These are phyloP conservation scores for Notoglanidium macrostoma DNA, from an alignment of 2,797 vertebrate species.

Conservation along the genomic window DNA sequence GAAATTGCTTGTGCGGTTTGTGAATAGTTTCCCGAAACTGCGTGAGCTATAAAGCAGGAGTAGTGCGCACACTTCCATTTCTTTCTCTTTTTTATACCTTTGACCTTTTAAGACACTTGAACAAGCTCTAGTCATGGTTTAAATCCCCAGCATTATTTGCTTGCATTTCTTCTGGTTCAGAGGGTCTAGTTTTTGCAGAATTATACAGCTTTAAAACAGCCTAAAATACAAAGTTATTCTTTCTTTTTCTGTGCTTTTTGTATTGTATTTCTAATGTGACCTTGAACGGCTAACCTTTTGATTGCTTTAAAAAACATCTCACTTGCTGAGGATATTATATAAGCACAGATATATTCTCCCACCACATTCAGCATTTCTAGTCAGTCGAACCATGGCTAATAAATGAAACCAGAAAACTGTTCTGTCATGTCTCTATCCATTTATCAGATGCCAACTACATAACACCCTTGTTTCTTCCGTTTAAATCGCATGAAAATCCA, in stretches of 20 bases:
- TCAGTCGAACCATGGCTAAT: constrained; percentile 10
- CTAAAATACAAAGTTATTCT: not conserved
- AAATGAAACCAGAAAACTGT: not conserved
- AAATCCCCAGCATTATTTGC: not conserved
- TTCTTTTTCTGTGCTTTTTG: not conserved
- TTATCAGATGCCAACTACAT: constrained; percentile 28
- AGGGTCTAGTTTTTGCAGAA: not conserved
- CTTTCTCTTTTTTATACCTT: not conserved
- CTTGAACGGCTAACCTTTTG: not conserved
- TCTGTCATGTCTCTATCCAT: constrained; percentile 19
- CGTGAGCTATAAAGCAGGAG: not conserved
- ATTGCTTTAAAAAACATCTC: not conserved
- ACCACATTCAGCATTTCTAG: not conserved
- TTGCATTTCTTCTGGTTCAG: constrained; percentile 2
- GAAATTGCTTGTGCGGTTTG: constrained; percentile 2
- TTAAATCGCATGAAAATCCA: constrained; percentile 25
- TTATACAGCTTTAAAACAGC: not conserved
- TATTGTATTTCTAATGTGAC: not conserved
- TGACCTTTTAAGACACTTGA: constrained; percentile 9
- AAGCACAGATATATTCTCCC: not conserved
- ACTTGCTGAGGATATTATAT: not conserved
- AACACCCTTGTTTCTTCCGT: constrained; percentile 7
- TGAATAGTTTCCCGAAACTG: constrained; percentile 2
- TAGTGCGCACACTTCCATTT: not conserved
- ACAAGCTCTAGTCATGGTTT: not conserved